Percentiles rank a stretch among this genome's conserved stretches.
phyloP scores from a whole-genome alignment of 37 sponge, comb jelly and placozoan species.

The Aplysina aerophoba region DNA sequence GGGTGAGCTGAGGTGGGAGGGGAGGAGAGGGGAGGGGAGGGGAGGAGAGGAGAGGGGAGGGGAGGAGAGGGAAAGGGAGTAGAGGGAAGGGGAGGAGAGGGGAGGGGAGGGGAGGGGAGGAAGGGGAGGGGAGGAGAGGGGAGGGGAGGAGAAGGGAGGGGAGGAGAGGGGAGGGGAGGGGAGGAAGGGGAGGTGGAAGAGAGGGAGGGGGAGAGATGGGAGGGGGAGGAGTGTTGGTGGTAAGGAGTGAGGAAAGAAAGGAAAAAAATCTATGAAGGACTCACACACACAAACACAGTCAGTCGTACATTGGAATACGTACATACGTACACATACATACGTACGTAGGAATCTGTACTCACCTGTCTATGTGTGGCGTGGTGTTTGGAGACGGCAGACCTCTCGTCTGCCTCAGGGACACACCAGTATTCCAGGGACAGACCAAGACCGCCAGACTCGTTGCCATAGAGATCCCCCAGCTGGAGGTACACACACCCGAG shows the following conservation, averaged over 20 bases:
- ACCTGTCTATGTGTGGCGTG: slow-evolving; percentile 47
- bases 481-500: too few relatives aligned
- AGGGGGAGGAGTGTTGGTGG: too few relatives aligned
- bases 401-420: slow-evolving; percentile 4
- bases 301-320: too few relatives aligned
- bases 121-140: slow-evolving; percentile 86
- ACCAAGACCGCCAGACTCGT: slow-evolving; percentile 52
- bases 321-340: not conserved
- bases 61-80: too few relatives aligned
- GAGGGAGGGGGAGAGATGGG: too few relatives aligned
- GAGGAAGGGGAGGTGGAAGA: too few relatives aligned
- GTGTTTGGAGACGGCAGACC: not conserved
- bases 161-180: not conserved
- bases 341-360: not conserved
- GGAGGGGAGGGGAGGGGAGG: too few relatives aligned
- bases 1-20: slow-evolving; percentile 64
- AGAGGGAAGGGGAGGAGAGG: too few relatives aligned
- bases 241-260: too few relatives aligned
- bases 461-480: slow-evolving; percentile 80
- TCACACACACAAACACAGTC: not conserved
- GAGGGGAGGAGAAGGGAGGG: slow-evolving; percentile 37
- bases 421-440: slow-evolving; percentile 80
- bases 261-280: too few relatives aligned
- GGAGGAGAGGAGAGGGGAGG: too few relatives aligned
- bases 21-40: not conserved